A percentile compares a stretch with the other conserved stretches of the same genome.
Evolutionary conservation across 2,797 vertebrate genomes (phyloP).

Genomic region (Cheirogaleus major): DNA sequence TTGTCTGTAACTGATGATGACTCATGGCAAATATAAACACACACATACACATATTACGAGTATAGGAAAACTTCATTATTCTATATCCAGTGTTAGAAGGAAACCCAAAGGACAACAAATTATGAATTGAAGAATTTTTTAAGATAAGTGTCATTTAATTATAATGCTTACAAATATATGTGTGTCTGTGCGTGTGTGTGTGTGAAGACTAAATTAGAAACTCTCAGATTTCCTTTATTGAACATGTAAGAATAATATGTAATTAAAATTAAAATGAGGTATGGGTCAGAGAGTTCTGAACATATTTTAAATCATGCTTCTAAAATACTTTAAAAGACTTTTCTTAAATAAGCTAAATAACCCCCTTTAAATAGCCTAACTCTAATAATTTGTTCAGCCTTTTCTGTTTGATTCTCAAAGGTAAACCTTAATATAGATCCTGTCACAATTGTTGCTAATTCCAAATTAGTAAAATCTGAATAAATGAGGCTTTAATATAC

Average conservation of each 20-base stretch:
- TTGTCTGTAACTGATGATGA: background rate
- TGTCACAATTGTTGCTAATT: background rate
- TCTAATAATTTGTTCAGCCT: background rate
- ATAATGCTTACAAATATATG: background rate
- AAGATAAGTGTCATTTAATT: background rate
- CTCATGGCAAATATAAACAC: background rate
- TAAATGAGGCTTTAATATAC: background rate
- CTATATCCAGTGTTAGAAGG: background rate
- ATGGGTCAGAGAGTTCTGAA: background rate
- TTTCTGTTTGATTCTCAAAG: conserved; percentile 21
- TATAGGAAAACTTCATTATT: background rate
- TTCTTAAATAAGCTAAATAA: conserved; percentile 32
- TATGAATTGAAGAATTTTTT: background rate
- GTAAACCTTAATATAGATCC: background rate
- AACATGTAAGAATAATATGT: background rate
- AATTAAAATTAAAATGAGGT: background rate
- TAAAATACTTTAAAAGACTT: background rate
- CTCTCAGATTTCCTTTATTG: background rate
- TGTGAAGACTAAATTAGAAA: background rate
- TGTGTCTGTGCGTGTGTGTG: background rate
- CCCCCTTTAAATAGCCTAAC: conserved; percentile 9
- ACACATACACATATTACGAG: background rate
- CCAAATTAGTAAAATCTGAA: background rate
- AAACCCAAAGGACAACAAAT: conserved; percentile 16
- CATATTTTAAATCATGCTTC: background rate